phyloP scores from a whole-genome alignment of 2,797 vertebrate genomes.

The Sardinella longiceps region DNA sequence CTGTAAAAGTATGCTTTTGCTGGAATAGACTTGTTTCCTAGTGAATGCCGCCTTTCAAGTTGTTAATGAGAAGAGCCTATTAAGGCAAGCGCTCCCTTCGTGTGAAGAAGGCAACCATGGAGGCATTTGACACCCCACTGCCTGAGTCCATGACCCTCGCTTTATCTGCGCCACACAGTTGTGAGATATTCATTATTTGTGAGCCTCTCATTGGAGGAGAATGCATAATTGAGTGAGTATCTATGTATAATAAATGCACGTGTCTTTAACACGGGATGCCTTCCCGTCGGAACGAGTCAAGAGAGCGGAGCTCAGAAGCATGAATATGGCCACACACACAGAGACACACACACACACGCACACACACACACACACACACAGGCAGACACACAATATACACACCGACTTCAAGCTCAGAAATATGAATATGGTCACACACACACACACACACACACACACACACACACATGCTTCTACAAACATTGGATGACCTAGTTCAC shows the following conservation, averaged over 20 bases:
- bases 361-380: background rate
- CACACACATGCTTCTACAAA: background rate
- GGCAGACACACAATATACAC: background rate
- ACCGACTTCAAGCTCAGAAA: slow-evolving; percentile 7
- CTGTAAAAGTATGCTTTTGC: background rate
- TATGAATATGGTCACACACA: background rate
- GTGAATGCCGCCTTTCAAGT: background rate
- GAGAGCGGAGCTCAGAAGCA: background rate
- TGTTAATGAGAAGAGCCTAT: background rate
- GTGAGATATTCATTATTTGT: background rate
- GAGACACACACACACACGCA: background rate
- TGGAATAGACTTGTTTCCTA: background rate
- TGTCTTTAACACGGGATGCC: background rate
- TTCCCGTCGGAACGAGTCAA: background rate
- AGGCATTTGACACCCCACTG: background rate
- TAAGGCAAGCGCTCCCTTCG: background rate
- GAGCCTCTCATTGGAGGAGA: background rate
- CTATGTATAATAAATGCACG: slow-evolving; percentile 20
- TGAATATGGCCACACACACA: background rate
- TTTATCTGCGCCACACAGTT: background rate
- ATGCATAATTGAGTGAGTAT: slow-evolving; percentile 2
- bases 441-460: background rate
- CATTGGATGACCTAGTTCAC: slow-evolving; percentile 24
- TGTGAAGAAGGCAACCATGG: background rate
- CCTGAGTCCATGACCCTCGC: background rate